These are phyloP conservation scores for Platycheirus rosarum DNA, from an alignment of 2,888 invertebrate genomes.

Conservation along the genomic window DNA sequence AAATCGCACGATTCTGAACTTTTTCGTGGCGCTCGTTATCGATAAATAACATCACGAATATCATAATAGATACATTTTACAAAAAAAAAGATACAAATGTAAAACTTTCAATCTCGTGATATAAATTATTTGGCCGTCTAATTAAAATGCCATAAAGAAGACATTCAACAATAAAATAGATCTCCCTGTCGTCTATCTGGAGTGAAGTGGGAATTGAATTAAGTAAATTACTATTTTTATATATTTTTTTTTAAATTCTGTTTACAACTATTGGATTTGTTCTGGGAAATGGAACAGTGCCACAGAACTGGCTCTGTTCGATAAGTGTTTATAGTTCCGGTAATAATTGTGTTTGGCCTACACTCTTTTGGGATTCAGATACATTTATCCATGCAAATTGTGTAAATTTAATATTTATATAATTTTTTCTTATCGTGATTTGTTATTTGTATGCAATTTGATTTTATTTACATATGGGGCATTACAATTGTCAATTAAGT, in stretches of 20 bases:
- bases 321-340: slow-evolving; percentile 32
- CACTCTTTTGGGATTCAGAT: slow-evolving; percentile 4
- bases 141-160: slow-evolving; percentile 67
- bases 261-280: slow-evolving; percentile 2
- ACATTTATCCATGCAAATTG: background rate
- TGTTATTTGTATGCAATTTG: slow-evolving; percentile 44
- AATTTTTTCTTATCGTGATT: slow-evolving; percentile 22
- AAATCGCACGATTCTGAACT: slow-evolving; percentile 54
- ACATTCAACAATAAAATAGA: slow-evolving; percentile 55
- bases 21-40: slow-evolving; percentile 60
- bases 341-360: slow-evolving; percentile 15
- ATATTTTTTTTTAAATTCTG: slow-evolving; percentile 26
- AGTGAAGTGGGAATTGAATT: slow-evolving; percentile 48
- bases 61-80: slow-evolving; percentile 46
- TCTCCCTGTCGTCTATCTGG: slow-evolving; percentile 35
- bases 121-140: slow-evolving; percentile 64
- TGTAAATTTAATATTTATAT: slow-evolving; percentile 10
- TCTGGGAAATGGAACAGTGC: slow-evolving; percentile 5
- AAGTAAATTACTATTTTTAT: slow-evolving; percentile 54
- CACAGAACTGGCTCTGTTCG: background rate
- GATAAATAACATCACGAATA: slow-evolving; percentile 67
- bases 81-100: slow-evolving; percentile 1
- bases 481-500: slow-evolving; percentile 34
- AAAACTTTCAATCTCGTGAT: slow-evolving; percentile 25
- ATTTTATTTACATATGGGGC: slow-evolving; percentile 50